Conservation (phyloP, 2,113 vertebrate genomes). For the Megatriorchis doriae region DNA sequence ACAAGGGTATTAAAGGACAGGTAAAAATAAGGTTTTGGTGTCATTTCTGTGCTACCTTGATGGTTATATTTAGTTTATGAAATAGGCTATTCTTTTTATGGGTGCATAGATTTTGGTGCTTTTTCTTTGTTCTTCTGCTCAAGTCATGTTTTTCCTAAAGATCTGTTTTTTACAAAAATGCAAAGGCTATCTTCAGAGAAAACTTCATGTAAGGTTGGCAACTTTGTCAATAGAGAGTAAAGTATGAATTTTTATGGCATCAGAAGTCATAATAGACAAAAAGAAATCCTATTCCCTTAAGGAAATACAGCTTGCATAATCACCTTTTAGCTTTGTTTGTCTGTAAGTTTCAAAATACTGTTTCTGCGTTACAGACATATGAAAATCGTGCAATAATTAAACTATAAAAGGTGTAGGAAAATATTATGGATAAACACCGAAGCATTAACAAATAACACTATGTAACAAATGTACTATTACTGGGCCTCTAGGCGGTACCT, state of each 20-base stretch:
- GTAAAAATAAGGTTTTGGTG: constrained; percentile 73
- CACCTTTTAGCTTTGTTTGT: not conserved
- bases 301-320: not conserved
- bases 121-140: constrained; percentile 5
- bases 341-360: not conserved
- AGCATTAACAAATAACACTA: not conserved
- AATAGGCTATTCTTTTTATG: not conserved
- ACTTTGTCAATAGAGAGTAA: not conserved
- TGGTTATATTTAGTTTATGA: not conserved
- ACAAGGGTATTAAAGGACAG: constrained; percentile 94
- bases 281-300: not conserved
- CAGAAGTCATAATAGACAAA: not conserved
- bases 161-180: not conserved
- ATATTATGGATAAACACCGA: not conserved
- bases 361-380: not conserved
- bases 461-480: fast-evolving
- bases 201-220: not conserved
- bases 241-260: not conserved
- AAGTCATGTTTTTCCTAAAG: not conserved
- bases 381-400: not conserved
- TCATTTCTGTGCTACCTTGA: constrained; percentile 23
- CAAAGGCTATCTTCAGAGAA: not conserved
- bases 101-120: not conserved
- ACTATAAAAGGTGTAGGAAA: not conserved
- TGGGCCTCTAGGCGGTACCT: not conserved